Percentiles rank a stretch among this genome's conserved stretches.
These are phyloP conservation scores for Chionomys nivalis DNA, from an alignment of 2,113 vertebrate genomes.

Conservation along the genomic window DNA sequence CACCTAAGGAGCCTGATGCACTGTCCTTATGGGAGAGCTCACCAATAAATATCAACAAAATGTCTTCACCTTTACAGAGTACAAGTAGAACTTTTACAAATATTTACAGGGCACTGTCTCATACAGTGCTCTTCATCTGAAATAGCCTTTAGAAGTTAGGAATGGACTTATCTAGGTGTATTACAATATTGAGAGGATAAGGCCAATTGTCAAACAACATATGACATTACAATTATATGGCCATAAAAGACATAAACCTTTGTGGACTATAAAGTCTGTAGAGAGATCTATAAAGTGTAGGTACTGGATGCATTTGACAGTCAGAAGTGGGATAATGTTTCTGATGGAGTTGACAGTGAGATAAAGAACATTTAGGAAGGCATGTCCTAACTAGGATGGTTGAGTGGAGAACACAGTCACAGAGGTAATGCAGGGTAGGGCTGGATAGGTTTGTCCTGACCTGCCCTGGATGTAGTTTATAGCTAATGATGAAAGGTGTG, in stretches of 20 bases:
- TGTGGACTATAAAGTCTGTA: background rate
- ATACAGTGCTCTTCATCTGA: background rate
- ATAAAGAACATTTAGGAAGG: background rate
- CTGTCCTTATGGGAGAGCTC: slow-evolving; percentile 22
- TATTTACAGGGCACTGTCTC: background rate
- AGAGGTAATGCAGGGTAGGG: background rate
- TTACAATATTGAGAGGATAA: background rate
- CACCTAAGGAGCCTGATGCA: background rate
- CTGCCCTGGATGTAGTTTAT: background rate
- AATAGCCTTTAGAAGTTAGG: background rate
- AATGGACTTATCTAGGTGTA: background rate
- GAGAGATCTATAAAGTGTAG: background rate
- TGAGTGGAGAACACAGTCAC: background rate
- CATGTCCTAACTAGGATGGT: background rate
- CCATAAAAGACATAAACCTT: background rate
- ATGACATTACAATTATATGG: background rate
- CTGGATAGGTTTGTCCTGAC: background rate
- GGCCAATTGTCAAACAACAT: background rate
- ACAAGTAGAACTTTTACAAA: slow-evolving; percentile 6
- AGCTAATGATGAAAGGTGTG: background rate
- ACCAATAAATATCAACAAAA: slow-evolving; percentile 57
- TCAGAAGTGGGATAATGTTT: background rate
- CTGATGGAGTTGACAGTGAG: background rate
- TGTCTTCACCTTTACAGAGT: background rate
- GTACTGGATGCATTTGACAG: background rate